Base-by-base conservation (phyloP, 1,140 invertebrate genomes). In the Notospermus geniculatus region DNA sequence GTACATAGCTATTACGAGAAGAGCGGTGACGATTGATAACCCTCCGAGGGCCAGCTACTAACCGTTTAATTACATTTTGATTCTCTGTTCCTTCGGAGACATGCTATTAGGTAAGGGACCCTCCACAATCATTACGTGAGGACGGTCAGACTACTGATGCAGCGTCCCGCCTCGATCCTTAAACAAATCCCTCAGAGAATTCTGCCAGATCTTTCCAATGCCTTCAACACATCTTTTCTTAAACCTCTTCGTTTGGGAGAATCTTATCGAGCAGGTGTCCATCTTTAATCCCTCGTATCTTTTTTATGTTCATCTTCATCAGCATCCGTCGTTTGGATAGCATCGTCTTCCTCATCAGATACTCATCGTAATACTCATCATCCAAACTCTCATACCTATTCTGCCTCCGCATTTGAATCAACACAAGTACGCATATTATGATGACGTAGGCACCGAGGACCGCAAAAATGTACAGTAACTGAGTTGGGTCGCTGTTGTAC, bases 311-410 rank as follows among this genome's bases (percentile, higher is more conserved):
- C n/a, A 50, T 50, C 46, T 50, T 50, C 4, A 50, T 5, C n/a
- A 50, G n/a, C 9, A n/a, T 50, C 25, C 25, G n/a, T n/a, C 46
- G 46, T 50, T 50, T n/a, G 5, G n/a, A 5, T 4, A 50, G 46
- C 25, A 50, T 23, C n/a, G 4, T 5, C 46, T 27, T 5, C 46
- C 25, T 19, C n/a, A 23, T 50, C 19, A 50, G 46, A n/a, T 50
- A 50, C 25, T 50, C 46, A 23, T 50, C 46, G n/a, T 50, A 50
- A 27, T 50, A 50, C 25, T 50, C 46, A 9, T 50, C 46, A n/a
- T 50, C 46, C 25, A 50, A 50, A n/a, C 5, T 19, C 9, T 50
- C 46, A 27, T 50, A 50, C 9, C 25, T 50, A 23, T 50, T 19
- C 5, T n/a, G 46, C 25, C 46, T 5, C 4, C 46, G 46, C n/a